Evolutionary conservation across 1,140 invertebrate genomes (phyloP).

Genomic region (Drosophila mayri): DNA sequence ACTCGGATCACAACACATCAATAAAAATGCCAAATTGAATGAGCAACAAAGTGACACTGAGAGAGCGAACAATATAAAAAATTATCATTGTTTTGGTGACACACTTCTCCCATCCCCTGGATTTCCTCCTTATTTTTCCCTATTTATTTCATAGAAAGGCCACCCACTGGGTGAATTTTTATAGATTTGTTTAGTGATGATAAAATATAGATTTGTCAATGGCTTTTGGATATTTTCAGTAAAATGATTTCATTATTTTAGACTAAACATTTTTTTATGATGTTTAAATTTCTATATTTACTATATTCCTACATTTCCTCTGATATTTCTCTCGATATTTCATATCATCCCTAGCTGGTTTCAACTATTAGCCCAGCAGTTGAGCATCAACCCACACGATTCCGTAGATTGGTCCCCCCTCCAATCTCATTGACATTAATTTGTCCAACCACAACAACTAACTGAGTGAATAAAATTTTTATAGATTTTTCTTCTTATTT

Average conservation of each 20-base stretch:
- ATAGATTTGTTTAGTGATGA: constrained; percentile 5
- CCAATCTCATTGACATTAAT: constrained; percentile 51
- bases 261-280: background rate
- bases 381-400: constrained; percentile 28
- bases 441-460: constrained; percentile 43
- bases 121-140: background rate
- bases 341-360: background rate
- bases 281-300: background rate
- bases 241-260: background rate
- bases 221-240: background rate
- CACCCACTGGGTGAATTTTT: constrained; percentile 47
- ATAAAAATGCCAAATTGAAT: constrained; percentile 73
- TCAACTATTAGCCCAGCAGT: constrained; percentile 37
- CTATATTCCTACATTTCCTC: too few relatives aligned
- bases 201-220: background rate
- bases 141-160: constrained; percentile 7
- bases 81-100: constrained; percentile 51
- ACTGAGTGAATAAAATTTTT: constrained; percentile 51
- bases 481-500: constrained; percentile 45
- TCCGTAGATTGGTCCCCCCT: constrained; percentile 10
- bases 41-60: constrained; percentile 24
- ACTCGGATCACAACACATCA: constrained; percentile 68
- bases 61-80: constrained; percentile 27
- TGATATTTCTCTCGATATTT: background rate
- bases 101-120: constrained; percentile 8